Conservation (phyloP, 2,797 vertebrate species). For the Sebastes oblongus region DNA sequence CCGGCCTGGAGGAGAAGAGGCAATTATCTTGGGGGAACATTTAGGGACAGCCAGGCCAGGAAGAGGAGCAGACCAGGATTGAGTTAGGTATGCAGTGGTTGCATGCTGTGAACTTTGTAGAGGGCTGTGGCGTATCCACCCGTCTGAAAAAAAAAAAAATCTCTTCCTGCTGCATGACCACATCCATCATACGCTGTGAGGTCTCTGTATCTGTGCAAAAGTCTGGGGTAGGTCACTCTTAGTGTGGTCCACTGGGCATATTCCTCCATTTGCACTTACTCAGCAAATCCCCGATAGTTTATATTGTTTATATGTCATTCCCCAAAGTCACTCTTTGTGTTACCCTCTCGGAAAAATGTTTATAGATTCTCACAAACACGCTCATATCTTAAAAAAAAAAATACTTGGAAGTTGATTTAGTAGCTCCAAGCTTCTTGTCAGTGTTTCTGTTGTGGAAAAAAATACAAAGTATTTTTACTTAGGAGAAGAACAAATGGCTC, state of each 20-base stretch:
- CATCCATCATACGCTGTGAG: neutral
- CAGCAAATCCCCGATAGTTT: conserved; percentile 4
- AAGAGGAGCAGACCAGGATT: conserved; percentile 41
- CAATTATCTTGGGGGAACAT: conserved; percentile 39
- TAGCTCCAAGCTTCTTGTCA: neutral
- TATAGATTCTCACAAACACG: neutral
- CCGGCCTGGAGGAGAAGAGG: neutral
- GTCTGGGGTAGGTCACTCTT: neutral
- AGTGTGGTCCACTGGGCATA: neutral
- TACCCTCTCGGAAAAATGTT: neutral
- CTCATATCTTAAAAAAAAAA: neutral
- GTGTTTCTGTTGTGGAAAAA: conserved; percentile 7
- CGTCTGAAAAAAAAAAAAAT: neutral
- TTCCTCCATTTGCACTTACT: conserved; percentile 2
- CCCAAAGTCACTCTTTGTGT: neutral
- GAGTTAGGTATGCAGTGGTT: conserved; percentile 29
- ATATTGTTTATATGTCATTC: neutral
- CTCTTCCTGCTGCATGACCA: neutral
- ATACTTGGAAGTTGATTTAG: neutral
- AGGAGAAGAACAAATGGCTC: neutral
- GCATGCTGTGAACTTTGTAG: conserved; percentile 27
- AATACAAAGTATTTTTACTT: neutral
- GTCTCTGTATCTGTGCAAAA: conserved; percentile 4
- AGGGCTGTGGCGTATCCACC: neutral
- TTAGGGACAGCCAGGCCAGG: conserved; percentile 42